phyloP scores from a whole-genome alignment of 2,113 vertebrate species.

The Ctenomys sociabilis region DNA sequence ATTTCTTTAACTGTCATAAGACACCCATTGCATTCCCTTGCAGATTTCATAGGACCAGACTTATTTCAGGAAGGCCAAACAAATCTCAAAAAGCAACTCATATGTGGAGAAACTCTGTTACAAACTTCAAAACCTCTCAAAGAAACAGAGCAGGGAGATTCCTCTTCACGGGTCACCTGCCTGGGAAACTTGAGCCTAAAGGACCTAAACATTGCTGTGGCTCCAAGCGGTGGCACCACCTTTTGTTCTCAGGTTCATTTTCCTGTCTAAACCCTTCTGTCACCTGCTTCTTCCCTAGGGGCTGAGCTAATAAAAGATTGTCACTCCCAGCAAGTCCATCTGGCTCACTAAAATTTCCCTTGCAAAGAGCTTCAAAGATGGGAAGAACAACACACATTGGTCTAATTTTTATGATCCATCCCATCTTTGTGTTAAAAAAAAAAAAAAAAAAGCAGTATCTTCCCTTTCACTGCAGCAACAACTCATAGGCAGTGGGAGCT shows the following conservation, averaged over 20 bases:
- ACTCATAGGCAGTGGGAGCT: background rate
- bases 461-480: background rate
- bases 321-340: conserved; percentile 67
- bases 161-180: conserved; percentile 44
- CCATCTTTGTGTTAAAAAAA: background rate
- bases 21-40: background rate
- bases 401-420: background rate
- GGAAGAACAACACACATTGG: background rate
- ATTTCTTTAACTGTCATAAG: conserved; percentile 61
- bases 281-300: conserved; percentile 76
- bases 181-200: conserved; percentile 49
- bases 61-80: conserved; percentile 44
- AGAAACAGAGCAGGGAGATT: conserved; percentile 23
- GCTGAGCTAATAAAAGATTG: conserved; percentile 56
- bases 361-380: background rate
- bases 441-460: background rate
- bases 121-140: conserved; percentile 47
- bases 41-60: conserved; percentile 35
- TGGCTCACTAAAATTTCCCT: conserved; percentile 69
- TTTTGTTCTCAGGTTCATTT: conserved; percentile 71
- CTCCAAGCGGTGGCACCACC: conserved; percentile 56
- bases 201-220: background rate
- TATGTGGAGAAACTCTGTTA: background rate
- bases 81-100: conserved; percentile 53
- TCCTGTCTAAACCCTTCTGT: conserved; percentile 64